Conservation (phyloP, 1,140 invertebrate genomes). For the Pectinophora gossypiella region DNA sequence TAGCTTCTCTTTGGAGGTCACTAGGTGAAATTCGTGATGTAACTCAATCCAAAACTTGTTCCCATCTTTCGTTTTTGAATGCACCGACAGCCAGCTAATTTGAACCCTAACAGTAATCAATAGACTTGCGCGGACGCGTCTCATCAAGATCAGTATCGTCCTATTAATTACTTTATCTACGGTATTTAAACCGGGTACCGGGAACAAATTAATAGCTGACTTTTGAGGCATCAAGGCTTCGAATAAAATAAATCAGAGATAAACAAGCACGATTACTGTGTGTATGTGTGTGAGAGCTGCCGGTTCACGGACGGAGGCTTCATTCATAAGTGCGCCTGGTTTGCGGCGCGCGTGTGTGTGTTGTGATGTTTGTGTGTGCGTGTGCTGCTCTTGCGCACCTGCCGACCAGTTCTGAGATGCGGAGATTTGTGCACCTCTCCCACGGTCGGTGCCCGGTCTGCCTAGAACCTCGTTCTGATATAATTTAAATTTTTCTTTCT, state of each 20-base stretch:
- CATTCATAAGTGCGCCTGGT: constrained; percentile 67
- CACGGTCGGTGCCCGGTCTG: constrained; percentile 63
- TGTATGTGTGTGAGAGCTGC: constrained; percentile 26
- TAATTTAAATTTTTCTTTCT: constrained; percentile 59
- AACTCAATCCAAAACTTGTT: neutral
- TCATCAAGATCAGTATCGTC: constrained; percentile 42
- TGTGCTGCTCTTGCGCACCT: constrained; percentile 54
- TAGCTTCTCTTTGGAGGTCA: neutral
- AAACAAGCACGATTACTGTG: constrained; percentile 58
- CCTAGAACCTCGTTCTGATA: constrained; percentile 53
- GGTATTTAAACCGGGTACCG: constrained; percentile 51
- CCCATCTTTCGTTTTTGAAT: neutral
- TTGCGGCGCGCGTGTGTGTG: constrained; percentile 20
- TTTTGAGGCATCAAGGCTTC: constrained; percentile 52
- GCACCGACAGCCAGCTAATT: neutral
- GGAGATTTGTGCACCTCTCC: constrained; percentile 72
- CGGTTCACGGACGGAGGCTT: constrained; percentile 42
- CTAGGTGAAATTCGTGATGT: neutral
- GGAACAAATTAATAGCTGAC: constrained; percentile 66
- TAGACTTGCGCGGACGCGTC: neutral
- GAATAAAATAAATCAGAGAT: constrained; percentile 71
- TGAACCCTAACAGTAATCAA: neutral
- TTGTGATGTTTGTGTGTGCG: constrained; percentile 12
- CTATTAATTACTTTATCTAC: constrained; percentile 67
- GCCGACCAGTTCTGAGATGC: constrained; percentile 74